phyloP scores from a whole-genome alignment of 2,797 vertebrate species.

The Pagetopsis macropterus region DNA sequence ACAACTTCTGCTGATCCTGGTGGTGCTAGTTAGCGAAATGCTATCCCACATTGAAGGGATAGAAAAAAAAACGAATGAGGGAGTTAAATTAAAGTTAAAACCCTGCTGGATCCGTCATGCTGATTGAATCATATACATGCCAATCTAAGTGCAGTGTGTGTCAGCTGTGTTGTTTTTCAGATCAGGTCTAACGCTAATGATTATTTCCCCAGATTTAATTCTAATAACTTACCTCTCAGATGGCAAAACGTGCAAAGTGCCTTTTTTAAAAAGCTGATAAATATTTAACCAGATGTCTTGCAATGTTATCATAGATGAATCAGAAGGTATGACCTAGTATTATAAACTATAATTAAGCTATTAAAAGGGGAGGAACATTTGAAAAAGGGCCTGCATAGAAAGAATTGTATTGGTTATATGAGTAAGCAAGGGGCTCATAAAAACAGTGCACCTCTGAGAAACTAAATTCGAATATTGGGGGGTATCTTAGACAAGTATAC shows the following conservation, averaged over 20 bases:
- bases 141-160: constrained; percentile 32
- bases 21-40: not conserved
- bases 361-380: too few relatives aligned
- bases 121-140: not conserved
- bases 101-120: constrained; percentile 51
- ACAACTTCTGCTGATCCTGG: too few relatives aligned
- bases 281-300: constrained; percentile 33
- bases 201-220: constrained; percentile 29
- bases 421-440: constrained; percentile 40
- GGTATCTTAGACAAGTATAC: too few relatives aligned
- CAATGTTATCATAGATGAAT: constrained; percentile 31
- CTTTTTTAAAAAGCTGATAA: constrained; percentile 66
- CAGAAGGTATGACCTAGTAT: constrained; percentile 10
- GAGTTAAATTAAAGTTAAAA: not conserved
- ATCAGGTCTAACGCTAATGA: constrained; percentile 4
- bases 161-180: constrained; percentile 24
- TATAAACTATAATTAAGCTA: not conserved
- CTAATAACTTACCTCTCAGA: constrained; percentile 29
- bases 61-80: not conserved
- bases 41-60: not conserved
- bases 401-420: constrained; percentile 23
- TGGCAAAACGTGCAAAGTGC: constrained; percentile 70
- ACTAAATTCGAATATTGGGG: too few relatives aligned
- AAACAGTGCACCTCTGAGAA: constrained; percentile 7
- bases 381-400: not conserved